A percentile compares a stretch with the other conserved stretches of the same genome.
These are phyloP conservation scores for Caenorhabditis sulstoni DNA, from an alignment of 2,888 invertebrate genomes.

Conservation along the genomic window DNA sequence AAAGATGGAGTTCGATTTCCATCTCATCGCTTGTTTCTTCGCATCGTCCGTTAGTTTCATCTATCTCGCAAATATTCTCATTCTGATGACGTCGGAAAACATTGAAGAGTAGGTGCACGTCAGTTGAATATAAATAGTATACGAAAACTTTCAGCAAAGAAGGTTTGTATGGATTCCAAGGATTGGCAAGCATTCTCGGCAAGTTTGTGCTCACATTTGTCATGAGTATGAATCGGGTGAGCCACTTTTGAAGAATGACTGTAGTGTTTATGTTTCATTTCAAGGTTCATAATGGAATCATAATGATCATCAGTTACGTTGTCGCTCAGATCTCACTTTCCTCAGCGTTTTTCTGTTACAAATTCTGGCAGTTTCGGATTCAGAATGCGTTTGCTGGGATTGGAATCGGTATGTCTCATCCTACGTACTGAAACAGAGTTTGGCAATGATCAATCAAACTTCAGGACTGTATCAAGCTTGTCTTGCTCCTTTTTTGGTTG, in stretches of 20 bases:
- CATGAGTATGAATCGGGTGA: constrained; percentile 54
- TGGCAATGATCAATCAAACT: neutral
- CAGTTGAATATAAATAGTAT: neutral
- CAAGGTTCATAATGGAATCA: constrained; percentile 59
- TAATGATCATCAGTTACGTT: constrained; percentile 64
- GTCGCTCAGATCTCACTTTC: constrained; percentile 64
- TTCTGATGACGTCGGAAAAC: constrained; percentile 59
- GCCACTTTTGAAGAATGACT: neutral
- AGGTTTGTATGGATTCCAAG: constrained; percentile 66
- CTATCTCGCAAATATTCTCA: constrained; percentile 66
- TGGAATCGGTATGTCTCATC: constrained; percentile 61
- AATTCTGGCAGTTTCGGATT: constrained; percentile 58
- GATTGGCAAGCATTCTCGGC: constrained; percentile 65
- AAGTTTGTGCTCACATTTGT: constrained; percentile 53
- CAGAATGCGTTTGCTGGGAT: constrained; percentile 66
- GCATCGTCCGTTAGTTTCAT: constrained; percentile 64
- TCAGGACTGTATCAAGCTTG: constrained; percentile 66
- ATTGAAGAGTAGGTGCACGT: constrained; percentile 63
- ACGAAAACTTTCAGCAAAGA: constrained; percentile 60
- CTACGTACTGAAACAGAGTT: neutral
- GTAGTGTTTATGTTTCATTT: neutral
- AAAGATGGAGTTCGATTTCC: constrained; percentile 60
- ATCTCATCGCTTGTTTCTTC: constrained; percentile 64
- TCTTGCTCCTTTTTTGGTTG: constrained; percentile 63
- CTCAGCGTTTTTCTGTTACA: constrained; percentile 62